Base-by-base conservation (phyloP, 2,888 invertebrate genomes). In the Strigamia maritima region DNA sequence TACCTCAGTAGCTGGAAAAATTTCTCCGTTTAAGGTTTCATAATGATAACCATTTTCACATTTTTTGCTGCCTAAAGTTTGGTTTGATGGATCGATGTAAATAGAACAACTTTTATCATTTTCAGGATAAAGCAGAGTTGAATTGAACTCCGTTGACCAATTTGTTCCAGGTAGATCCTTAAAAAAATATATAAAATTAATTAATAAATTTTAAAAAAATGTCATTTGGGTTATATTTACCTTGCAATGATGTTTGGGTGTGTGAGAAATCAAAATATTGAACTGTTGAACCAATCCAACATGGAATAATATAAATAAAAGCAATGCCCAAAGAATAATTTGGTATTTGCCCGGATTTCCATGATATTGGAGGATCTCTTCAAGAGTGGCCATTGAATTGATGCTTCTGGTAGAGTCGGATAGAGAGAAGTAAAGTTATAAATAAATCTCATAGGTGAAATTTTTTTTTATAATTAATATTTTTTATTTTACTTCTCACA, bases 281-380 rank as follows among this genome's bases (percentile, higher is more conserved):
- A 60, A 78, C 70, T 78, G 78, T 19, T 78, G 78, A 0, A 78
- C 60, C 78, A 78, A 35, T n/a, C 65, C 78, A 19, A 65, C 65
- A 19, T 78, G 78, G 16, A 78, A 31, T 7, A 78, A 31, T 28
- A n/a, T 78, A 31, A 31, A 60, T 22, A 78, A 38, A 16, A 78
- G 16, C 35, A 78, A 28, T 6, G 24, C n/a, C 78, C 78, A 78
- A 8, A 78, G 7, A 8, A 78, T 65, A n/a, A 78, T n/a, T 60
- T 78, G 78, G 26, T 19, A 49, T 28, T 44, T 38, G 10, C 77
- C 77, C 2, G 77, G 77, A 44, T 77, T n/a, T 8, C 77, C 77
- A 49, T 49, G 54, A 7, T 77, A 28, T 14, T 44, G 49, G 14
- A 77, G 28, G 14, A 77, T n/a, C 3, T 77, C 31, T 49, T 77